Conservation (phyloP, 2,888 invertebrate genomes). For the Plagodis dolabraria region DNA sequence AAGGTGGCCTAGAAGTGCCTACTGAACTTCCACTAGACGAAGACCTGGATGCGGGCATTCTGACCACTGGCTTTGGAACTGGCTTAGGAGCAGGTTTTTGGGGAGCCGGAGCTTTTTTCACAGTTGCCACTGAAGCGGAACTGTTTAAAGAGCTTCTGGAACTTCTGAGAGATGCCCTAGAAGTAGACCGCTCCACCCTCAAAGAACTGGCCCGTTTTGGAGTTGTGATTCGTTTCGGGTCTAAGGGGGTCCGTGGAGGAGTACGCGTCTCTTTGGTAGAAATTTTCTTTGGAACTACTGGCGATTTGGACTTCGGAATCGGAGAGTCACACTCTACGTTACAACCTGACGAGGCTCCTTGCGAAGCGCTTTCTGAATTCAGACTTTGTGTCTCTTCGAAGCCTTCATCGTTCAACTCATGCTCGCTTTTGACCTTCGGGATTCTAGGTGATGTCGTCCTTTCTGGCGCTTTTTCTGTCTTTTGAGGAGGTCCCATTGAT, state of each 20-base stretch:
- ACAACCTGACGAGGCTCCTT: constrained; percentile 92
- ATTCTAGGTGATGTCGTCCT: constrained; percentile 76
- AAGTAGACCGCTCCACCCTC: constrained; percentile 90
- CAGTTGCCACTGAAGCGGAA: constrained; percentile 91
- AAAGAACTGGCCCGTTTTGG: constrained; percentile 73
- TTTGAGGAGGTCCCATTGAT: constrained; percentile 54
- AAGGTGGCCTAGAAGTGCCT: constrained; percentile 75
- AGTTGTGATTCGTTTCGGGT: constrained; percentile 59
- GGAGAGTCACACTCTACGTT: constrained; percentile 87
- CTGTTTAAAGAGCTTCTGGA: constrained; percentile 94
- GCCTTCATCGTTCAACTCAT: constrained; percentile 94
- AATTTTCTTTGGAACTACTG: constrained; percentile 77
- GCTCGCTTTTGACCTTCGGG: constrained; percentile 85
- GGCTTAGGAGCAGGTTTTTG: constrained; percentile 75
- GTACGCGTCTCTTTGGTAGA: constrained; percentile 79
- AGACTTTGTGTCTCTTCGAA: constrained; percentile 96
- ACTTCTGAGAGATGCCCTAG: constrained; percentile 91
- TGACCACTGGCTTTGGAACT: constrained; percentile 69
- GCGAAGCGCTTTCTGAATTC: constrained; percentile 94
- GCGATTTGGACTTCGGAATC: constrained; percentile 74
- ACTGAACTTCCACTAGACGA: constrained; percentile 80
- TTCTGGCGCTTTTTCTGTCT: constrained; percentile 60
- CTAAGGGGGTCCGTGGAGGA: constrained; percentile 63
- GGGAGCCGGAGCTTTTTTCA: constrained; percentile 87
- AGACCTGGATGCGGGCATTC: constrained; percentile 77